Evolutionary conservation across 1,140 invertebrate species (phyloP).

Genomic region (Ceratosolen fusciceps): DNA sequence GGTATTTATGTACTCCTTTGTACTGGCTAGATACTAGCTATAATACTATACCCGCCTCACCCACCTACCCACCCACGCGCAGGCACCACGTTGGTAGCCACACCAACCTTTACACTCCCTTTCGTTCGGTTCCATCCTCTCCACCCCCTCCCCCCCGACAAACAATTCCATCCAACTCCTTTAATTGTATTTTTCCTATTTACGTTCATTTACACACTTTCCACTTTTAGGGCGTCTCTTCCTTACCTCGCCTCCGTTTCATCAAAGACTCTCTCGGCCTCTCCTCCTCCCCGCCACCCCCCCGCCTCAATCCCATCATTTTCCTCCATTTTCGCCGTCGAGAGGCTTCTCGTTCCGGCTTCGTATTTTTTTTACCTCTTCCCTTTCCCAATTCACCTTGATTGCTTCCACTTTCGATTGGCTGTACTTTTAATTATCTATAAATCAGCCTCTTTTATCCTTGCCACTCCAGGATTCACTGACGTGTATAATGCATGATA

Average conservation of each 20-base stretch:
- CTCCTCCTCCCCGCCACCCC: background rate
- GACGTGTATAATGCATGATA: background rate
- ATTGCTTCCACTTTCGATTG: background rate
- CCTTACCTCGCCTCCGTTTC: background rate
- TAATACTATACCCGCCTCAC: no score
- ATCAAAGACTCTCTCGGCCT: background rate
- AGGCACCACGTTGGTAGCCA: no score
- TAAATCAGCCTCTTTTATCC: slow-evolving; percentile 10
- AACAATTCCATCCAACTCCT: background rate
- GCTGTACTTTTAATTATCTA: slow-evolving; percentile 23
- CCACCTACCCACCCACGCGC: no score
- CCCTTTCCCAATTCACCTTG: background rate
- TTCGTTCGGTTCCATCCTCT: slow-evolving; percentile 8
- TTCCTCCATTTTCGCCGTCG: background rate
- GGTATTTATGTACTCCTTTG: background rate
- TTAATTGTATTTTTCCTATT: slow-evolving; percentile 44
- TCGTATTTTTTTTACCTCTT: background rate
- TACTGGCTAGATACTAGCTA: no score
- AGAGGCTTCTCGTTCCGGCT: background rate
- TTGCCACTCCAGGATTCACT: background rate
- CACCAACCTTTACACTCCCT: slow-evolving; percentile 29
- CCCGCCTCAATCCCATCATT: no score
- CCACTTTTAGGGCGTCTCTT: slow-evolving; percentile 2
- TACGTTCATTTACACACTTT: slow-evolving; percentile 51
- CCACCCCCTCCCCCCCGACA: background rate